Evolutionary conservation across 2,888 invertebrate species (phyloP).

Genomic region (Thereva nobilitata): DNA sequence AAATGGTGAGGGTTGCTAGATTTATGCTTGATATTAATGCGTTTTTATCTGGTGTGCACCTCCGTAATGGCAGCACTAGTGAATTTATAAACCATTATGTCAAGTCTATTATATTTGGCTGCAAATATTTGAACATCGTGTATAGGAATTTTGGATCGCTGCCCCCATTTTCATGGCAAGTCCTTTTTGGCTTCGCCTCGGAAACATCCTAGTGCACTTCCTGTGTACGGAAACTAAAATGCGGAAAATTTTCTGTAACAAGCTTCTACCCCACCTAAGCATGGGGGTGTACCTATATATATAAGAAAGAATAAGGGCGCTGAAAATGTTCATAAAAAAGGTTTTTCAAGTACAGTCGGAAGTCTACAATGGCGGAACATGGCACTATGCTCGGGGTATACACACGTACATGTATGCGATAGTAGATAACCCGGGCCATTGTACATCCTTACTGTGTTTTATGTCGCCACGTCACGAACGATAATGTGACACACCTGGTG

Average conservation of each 20-base stretch:
- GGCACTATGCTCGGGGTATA: conserved; percentile 7
- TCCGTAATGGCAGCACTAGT: too few relatives aligned
- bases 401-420: conserved; percentile 13
- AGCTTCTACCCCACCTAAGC: too few relatives aligned
- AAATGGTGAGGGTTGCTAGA: neutral
- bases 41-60: neutral
- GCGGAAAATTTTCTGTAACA: conserved; percentile 13
- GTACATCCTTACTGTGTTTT: conserved; percentile 26
- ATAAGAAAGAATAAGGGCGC: neutral
- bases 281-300: neutral
- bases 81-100: too few relatives aligned
- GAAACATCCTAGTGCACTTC: conserved; percentile 11
- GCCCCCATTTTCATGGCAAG: conserved; percentile 1
- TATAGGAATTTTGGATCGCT: neutral
- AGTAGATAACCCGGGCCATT: conserved; percentile 29
- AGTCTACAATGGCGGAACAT: neutral
- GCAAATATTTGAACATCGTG: neutral
- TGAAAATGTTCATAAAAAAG: conserved; percentile 17
- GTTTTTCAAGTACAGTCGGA: conserved; percentile 19
- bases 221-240: conserved; percentile 5
- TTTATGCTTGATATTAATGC: conserved; percentile 4
- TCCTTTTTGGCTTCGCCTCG: neutral
- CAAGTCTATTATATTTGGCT: too few relatives aligned
- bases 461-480: conserved; percentile 21
- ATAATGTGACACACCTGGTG: conserved; percentile 30